Evolutionary conservation across 2,797 vertebrate species (phyloP).

Genomic region (Lutjanus argentimaculatus): DNA sequence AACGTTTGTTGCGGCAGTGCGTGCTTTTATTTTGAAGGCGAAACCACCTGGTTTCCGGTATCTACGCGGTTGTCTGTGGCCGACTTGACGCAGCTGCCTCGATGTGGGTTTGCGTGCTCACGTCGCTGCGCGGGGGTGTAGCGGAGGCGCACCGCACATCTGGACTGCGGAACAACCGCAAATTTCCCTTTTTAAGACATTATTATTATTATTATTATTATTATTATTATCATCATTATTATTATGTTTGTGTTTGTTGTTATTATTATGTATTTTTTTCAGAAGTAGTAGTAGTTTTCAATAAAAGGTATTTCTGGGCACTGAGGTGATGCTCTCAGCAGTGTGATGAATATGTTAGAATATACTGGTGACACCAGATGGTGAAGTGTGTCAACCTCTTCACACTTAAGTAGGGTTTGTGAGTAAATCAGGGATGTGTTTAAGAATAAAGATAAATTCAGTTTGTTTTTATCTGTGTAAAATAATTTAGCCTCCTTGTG

Average conservation of each 20-base stretch:
- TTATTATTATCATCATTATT: slow-evolving; percentile 5
- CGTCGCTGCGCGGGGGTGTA: slow-evolving; percentile 69
- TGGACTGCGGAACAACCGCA: slow-evolving; percentile 73
- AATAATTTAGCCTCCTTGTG: neutral
- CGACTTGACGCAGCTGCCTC: slow-evolving; percentile 43
- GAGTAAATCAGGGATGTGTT: neutral
- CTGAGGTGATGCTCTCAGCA: neutral
- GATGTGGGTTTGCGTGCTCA: slow-evolving; percentile 68
- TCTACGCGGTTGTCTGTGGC: fast-evolving
- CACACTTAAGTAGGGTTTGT: neutral
- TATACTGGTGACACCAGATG: slow-evolving; percentile 5
- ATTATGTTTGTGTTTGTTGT: neutral
- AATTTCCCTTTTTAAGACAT: slow-evolving; percentile 36
- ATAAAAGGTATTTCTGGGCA: neutral
- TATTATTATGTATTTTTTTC: neutral
- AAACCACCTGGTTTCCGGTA: slow-evolving; percentile 17
- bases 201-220: neutral
- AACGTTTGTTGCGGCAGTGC: fast-evolving
- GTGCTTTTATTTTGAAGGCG: slow-evolving; percentile 57
- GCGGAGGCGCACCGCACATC: slow-evolving; percentile 70
- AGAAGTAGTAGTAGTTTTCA: neutral
- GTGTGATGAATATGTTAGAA: neutral
- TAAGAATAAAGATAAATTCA: neutral
- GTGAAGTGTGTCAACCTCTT: slow-evolving; percentile 1
- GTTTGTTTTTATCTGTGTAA: slow-evolving; percentile 11